A percentile compares a stretch with the other conserved stretches of the same genome.
These are phyloP conservation scores for Epinephelus awoara DNA, from an alignment of 2,797 vertebrate species.

Conservation along the genomic window DNA sequence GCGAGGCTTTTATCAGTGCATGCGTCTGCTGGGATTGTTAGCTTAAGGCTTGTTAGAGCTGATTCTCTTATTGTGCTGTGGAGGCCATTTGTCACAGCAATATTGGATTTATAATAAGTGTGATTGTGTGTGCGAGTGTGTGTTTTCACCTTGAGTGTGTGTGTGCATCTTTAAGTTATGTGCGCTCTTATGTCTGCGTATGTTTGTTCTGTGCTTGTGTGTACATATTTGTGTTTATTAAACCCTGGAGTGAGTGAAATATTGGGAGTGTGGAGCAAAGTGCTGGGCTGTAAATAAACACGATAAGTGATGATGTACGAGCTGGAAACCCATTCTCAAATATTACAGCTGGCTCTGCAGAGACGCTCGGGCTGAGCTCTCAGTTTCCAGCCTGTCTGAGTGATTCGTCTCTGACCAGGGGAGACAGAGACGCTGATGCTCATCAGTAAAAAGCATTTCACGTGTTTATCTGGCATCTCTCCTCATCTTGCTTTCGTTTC, in stretches of 20 bases:
- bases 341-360: slow-evolving; percentile 52
- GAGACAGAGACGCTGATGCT: slow-evolving; percentile 54
- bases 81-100: slow-evolving; percentile 76
- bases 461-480: slow-evolving; percentile 45
- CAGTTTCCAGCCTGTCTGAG: slow-evolving; percentile 44
- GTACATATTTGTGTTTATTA: slow-evolving; percentile 66
- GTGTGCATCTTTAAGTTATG: slow-evolving; percentile 37
- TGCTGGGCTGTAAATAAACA: slow-evolving; percentile 63
- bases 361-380: slow-evolving; percentile 43
- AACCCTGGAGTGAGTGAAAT: slow-evolving; percentile 65
- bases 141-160: slow-evolving; percentile 33
- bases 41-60: slow-evolving; percentile 65
- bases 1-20: slow-evolving; percentile 45
- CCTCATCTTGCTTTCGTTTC: slow-evolving; percentile 37
- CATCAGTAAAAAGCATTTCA: slow-evolving; percentile 53
- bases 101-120: slow-evolving; percentile 75
- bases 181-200: slow-evolving; percentile 2
- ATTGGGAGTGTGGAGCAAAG: slow-evolving; percentile 43
- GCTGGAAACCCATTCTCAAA: slow-evolving; percentile 49
- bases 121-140: slow-evolving; percentile 22
- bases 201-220: slow-evolving; percentile 30
- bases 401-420: slow-evolving; percentile 47
- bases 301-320: slow-evolving; percentile 70
- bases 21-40: slow-evolving; percentile 60
- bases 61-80: slow-evolving; percentile 59